Base-by-base conservation (phyloP, 2,113 vertebrate species). In the Trematocara macrostoma region DNA sequence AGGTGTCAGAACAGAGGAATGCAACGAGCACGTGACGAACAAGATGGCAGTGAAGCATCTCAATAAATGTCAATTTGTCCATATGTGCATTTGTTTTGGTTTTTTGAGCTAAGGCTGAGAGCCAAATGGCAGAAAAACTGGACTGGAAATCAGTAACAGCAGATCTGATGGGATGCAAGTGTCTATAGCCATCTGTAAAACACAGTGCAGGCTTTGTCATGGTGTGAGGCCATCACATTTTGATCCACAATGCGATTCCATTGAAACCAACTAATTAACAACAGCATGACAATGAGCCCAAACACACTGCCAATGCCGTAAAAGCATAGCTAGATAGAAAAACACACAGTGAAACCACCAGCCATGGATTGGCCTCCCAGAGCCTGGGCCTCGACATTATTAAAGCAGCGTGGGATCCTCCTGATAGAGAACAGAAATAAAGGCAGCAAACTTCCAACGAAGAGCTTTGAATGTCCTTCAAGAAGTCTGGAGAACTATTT, bases 61-160 rank as follows among this genome's bases (percentile, higher is more conserved):
- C 29, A 94, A 89, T 94, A 94, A 95, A 94, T 78, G 7, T n/a
- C 35, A 38, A 9, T 10, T 35, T 16, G 26, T 76, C 15, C 16
- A 76, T n/a, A 12, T 49, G 26, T 51, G 26, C 14, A 12, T 76
- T 76, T 76, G 20, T 45, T 71, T 47, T 71, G 34, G 59, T 67
- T 38, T 64, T 38, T 45, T 71, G 12, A 71, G 38, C 23, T 45
- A 16, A 45, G 1, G 12, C 64, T 15, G 20, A 71, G n/a, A 45
- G 64, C 3, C 11, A 67, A 38, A 38, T 67, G 34, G 34, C 59
- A 38, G 18, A 20, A 71, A 42, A 45, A 45, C 35, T 71, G 67
- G 38, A 45, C 67, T 45, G 8, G 20, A 71, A 45, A 45, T 64
- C 18, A 2, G 59, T 20, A 64, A 64, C 59, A 3, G 59, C 6